Base-by-base conservation (phyloP, 30 jellyfish, hydroid and myxozoan species). In the Hydractinia symbiolongicarpus region DNA sequence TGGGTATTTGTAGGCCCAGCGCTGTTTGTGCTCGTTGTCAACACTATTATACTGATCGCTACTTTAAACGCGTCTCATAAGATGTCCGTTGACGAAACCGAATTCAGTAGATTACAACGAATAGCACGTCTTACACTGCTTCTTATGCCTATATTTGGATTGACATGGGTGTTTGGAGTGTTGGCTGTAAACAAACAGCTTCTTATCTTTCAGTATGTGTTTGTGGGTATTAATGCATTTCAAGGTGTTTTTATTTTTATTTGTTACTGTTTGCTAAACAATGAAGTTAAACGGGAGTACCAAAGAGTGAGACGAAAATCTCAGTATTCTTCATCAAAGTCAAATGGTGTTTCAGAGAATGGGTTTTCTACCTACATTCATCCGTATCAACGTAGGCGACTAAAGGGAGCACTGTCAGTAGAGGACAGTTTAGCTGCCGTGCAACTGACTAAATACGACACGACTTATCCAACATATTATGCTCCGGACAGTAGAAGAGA, bases 81-180 rank as follows among this genome's bases (percentile, higher is more conserved):
- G 66, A 79, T 79, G 87, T 40, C 84, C 21, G 72, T 79, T 5
- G 84, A 64, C 13, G 70, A 60, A 16, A 51, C 54, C 9, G 87
- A 79, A 52, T 79, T 61, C 44, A 61, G 54, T 16, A 66, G 84
- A 61, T 84, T 79, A 11, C 66, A 57, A 50, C 19, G 67, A 79
- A 66, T 79, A 15, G 87, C 87, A 4, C 21, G 87, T 0, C 70
- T 79, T 9, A 79, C 87, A 40, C 66, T 79, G 50, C 66, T 79
- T 8, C 53, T 79, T 5, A 79, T 79, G 87, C 87, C 87, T 5
- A 66, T 79, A 52, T 79, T 79, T 50, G 87, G 87, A 7, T 67
- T 79, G 52, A 61, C 87, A 67, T 79, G 87, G 87, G 87, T 79
- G 82, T 79, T 79, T 67, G 87, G 87, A 15, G 40, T 79, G 64